Conservation (phyloP, 2,888 invertebrate species). For the Brenthis hecate region DNA sequence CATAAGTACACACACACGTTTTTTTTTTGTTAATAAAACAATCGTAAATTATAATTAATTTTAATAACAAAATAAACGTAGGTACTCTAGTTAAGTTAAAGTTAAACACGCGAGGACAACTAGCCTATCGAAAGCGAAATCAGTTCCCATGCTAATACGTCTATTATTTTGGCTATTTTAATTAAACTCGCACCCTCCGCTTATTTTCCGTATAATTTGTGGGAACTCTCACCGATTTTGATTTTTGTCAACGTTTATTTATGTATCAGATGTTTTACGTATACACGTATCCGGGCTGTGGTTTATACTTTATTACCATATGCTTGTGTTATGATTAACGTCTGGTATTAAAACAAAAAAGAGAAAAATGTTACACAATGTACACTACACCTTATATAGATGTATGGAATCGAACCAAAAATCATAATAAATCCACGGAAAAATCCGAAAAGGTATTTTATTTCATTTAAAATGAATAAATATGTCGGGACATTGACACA, state of each 20-base stretch:
- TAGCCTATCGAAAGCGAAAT: slow-evolving; percentile 25
- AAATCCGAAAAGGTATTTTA: no score
- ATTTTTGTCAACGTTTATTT: slow-evolving; percentile 37
- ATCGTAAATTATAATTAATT: neutral
- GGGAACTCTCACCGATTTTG: slow-evolving; percentile 61
- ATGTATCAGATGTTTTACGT: slow-evolving; percentile 38
- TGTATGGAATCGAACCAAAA: neutral
- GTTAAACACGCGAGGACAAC: slow-evolving; percentile 7
- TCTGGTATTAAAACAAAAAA: slow-evolving; percentile 14
- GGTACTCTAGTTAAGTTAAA: neutral
- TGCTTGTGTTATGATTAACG: slow-evolving; percentile 20
- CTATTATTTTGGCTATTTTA: slow-evolving; percentile 73
- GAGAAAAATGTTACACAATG: neutral
- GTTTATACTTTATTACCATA: slow-evolving; percentile 30
- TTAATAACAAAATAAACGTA: neutral
- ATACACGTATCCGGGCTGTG: slow-evolving; percentile 34
- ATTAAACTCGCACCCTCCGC: slow-evolving; percentile 66
- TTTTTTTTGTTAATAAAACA: no score
- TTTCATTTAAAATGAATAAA: no score
- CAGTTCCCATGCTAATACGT: slow-evolving; percentile 70
- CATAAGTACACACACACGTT: no score
- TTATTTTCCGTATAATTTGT: slow-evolving; percentile 71
- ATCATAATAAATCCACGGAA: no score
- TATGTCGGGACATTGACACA: no score
- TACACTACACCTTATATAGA: slow-evolving; percentile 4